Percentiles rank a stretch among this genome's conserved stretches.
phyloP scores from a whole-genome alignment of 2,888 invertebrate genomes.

The Odontocolon sp. region DNA sequence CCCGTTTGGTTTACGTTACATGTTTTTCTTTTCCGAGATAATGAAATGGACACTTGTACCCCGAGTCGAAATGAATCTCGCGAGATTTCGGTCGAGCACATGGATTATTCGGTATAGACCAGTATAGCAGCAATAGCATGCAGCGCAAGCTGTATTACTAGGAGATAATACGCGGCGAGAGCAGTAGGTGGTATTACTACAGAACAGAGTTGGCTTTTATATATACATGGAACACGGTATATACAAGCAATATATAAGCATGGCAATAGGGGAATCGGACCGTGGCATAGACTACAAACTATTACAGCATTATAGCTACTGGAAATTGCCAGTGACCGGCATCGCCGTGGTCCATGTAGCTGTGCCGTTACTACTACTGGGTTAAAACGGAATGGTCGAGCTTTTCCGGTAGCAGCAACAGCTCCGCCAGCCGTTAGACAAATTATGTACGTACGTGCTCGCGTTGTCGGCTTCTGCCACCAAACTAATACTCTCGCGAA shows the following conservation, averaged over 20 bases:
- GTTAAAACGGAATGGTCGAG: background rate
- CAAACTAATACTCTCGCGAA: constrained; percentile 40
- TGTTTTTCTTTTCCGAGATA: too few species aligned
- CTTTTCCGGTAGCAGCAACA: constrained; percentile 18
- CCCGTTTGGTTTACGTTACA: too few species aligned
- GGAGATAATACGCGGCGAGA: constrained; percentile 32
- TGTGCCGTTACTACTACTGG: background rate
- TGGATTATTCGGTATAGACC: background rate
- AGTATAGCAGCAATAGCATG: background rate
- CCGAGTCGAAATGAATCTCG: background rate
- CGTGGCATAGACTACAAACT: constrained; percentile 70
- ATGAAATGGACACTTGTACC: background rate
- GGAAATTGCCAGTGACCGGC: constrained; percentile 64
- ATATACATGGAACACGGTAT: constrained; percentile 4
- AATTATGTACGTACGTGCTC: constrained; percentile 70
- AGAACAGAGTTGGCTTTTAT: constrained; percentile 1
- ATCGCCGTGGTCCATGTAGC: constrained; percentile 5
- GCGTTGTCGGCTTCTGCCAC: constrained; percentile 61
- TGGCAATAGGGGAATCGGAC: constrained; percentile 31
- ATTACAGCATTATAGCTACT: constrained; percentile 71
- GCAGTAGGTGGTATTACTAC: constrained; percentile 17
- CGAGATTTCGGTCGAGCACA: constrained; percentile 1
- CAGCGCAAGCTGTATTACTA: constrained; percentile 42
- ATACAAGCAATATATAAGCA: constrained; percentile 13
- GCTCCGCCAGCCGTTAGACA: constrained; percentile 66